Evolutionary conservation across 2,888 invertebrate genomes (phyloP), one percentile per base, ranked within the genome.

Genomic region (Poecilus cupreus): DNA sequence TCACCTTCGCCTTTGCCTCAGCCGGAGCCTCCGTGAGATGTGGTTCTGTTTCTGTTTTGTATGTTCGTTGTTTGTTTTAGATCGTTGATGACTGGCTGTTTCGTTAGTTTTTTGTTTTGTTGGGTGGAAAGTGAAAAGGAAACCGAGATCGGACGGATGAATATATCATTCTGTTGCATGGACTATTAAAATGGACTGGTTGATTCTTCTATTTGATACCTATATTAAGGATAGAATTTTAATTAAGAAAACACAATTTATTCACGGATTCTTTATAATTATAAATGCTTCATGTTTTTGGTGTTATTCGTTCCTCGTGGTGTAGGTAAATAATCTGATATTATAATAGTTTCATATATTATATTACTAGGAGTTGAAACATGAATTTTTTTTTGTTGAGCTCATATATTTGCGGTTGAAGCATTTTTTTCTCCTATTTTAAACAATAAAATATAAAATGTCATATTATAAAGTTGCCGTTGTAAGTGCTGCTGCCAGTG

Each of bases 51-150:
- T 39, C 37, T 68, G 64, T 68, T 68, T 68, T 60, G 60, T 60
- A 68, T 37, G 64, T 68, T 68, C 32, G 32, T 68, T 68, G 64
- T 68, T 68, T 68, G 64, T 68, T 68, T 68, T 68, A 68, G 64
- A 68, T 68, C 37, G 37, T 32, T 68, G 64, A 68, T 68, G 64
- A 68, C 64, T 68, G 64, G 64, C 18, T 18, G 64, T 37, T 68
- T 60, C 64, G 37, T 32, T 32, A 6, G 16, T 32, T 68, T 37
- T 32, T 68, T 39, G 32, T 68, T 68, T 68, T 68, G 64, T 68
- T 68, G 39, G 64, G 16, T 37, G 64, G 64, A 68, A 68, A 68
- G 64, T 68, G 64, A 68, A 68, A 68, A 68, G 64, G 37, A 68
- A 68, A 60, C n/a, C 60, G 60, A 43, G 11, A 11, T 13, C 13